Evolutionary conservation across 2,888 invertebrate species (phyloP), one percentile per base, ranked within the genome.

Genomic region (Heliothis peltigera): DNA sequence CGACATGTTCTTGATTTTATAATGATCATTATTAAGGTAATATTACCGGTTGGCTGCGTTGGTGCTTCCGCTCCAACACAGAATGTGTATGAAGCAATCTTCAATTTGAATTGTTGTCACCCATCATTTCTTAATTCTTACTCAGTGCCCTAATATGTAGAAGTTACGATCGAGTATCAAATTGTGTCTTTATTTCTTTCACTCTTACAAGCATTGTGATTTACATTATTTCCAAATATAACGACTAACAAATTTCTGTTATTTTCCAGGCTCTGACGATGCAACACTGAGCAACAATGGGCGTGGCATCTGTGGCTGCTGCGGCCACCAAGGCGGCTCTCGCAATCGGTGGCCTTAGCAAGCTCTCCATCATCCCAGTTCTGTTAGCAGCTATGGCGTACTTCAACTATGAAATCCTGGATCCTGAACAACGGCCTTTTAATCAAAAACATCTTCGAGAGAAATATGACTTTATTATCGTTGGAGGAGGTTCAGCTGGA

Each of bases 401-500:
- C 84, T 98, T 97, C 89, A 97, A 98, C 91, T 98, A 98, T 89
- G 98, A 98, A 81, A 94, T 97, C 2, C 96, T 98, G 82, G 98
- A 98, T 89, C 98, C 98, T 0, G 98, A 98, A 90, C 97, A 97
- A 89, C 95, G 97, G 55, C 97, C 98, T 0, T 97, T 97, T 69
- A 97, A 96, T 85, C 96, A 96, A 65, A 96, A 96, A 74, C 89
- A 95, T 43, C 89, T 98, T 1, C 95, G 96, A 55, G 92, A 95
- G 17, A 97, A 97, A 69, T 98, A 98, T 85, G 98, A 98, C 86
- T 99, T 98, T 75, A 94, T 98, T 0, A 95, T 98, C 18, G 95
- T 98, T 22, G 98, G 98, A 0, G 97, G 96, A 1, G 98, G 98
- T 0, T 97, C 98, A 0, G 98, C 98, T 0, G 98, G 98, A 0